phyloP scores from a whole-genome alignment of 1,140 invertebrate species.

The Ips nitidus region DNA sequence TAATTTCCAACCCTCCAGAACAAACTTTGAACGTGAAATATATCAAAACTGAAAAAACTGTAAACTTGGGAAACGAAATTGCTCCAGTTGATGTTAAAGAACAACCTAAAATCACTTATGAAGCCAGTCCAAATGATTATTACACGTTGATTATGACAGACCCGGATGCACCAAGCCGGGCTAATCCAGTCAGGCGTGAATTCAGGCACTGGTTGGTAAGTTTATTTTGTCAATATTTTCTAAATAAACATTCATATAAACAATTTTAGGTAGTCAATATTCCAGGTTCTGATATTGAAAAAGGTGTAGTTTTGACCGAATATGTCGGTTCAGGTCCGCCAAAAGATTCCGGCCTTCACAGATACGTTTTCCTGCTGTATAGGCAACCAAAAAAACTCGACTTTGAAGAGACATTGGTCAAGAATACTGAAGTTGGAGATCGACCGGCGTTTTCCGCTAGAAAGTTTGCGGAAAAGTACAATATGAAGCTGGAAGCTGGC shows the following conservation, averaged over 20 bases:
- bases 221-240: background rate
- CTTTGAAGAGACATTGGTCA: constrained; percentile 67
- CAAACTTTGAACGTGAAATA: constrained; percentile 57
- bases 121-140: constrained; percentile 59
- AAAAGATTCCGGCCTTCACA: constrained; percentile 77
- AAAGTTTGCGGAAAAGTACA: constrained; percentile 83
- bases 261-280: constrained; percentile 76
- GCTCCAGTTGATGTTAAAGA: constrained; percentile 77
- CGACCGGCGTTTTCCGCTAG: constrained; percentile 68
- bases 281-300: constrained; percentile 70
- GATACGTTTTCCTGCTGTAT: constrained; percentile 87
- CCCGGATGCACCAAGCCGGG: constrained; percentile 75
- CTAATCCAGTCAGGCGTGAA: constrained; percentile 61
- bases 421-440: constrained; percentile 41
- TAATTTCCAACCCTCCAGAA: constrained; percentile 38
- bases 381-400: constrained; percentile 74
- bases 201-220: constrained; percentile 49
- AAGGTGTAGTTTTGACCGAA: constrained; percentile 68
- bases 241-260: background rate
- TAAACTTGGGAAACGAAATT: constrained; percentile 72
- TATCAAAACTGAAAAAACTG: constrained; percentile 54
- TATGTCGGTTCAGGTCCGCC: constrained; percentile 88
- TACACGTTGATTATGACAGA: constrained; percentile 86
- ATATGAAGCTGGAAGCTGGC: constrained; percentile 81
- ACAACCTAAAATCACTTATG: constrained; percentile 64